phyloP scores from a whole-genome alignment of 2,797 vertebrate species.

The Synanceia verrucosa region DNA sequence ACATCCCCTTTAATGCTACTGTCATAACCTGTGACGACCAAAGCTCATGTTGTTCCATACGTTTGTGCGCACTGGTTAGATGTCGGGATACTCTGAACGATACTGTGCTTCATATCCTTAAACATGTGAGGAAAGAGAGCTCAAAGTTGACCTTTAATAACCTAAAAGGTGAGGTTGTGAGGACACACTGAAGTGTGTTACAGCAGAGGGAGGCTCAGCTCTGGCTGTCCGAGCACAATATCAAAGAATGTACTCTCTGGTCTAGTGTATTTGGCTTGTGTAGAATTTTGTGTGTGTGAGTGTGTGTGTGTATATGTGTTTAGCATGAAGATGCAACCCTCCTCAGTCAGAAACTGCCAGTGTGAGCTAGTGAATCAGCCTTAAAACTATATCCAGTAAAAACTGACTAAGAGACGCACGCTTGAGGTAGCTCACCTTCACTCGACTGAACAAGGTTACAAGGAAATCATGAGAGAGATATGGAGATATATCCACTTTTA shows the following conservation, averaged over 20 bases:
- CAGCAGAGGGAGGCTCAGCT: slow-evolving; percentile 24
- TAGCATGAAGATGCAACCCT: slow-evolving; percentile 79
- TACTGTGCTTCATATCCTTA: slow-evolving; percentile 47
- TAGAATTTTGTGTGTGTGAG: slow-evolving; percentile 30
- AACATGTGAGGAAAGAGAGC: slow-evolving; percentile 38
- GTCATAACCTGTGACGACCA: slow-evolving; percentile 66
- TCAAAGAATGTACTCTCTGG: slow-evolving; percentile 77
- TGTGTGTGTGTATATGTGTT: slow-evolving; percentile 61
- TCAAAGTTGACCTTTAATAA: slow-evolving; percentile 20
- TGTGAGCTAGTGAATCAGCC: slow-evolving; percentile 91
- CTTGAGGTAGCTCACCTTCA: slow-evolving; percentile 65
- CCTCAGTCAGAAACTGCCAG: slow-evolving; percentile 87
- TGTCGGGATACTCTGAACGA: slow-evolving; percentile 21
- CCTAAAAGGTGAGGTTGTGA: slow-evolving; percentile 18
- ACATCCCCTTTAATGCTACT: slow-evolving; percentile 62
- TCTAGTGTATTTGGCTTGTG: slow-evolving; percentile 56
- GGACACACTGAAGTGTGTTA: slow-evolving; percentile 16
- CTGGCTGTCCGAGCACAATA: slow-evolving; percentile 25
- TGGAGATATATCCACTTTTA: slow-evolving; percentile 73
- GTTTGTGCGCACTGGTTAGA: slow-evolving; percentile 21
- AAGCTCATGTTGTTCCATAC: slow-evolving; percentile 64
- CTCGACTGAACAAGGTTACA: slow-evolving; percentile 59
- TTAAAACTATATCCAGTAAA: slow-evolving; percentile 82
- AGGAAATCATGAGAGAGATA: slow-evolving; percentile 54
- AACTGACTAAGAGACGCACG: slow-evolving; percentile 75